phyloP scores from a whole-genome alignment of 1,140 invertebrate genomes.

The Scaptomyza hsui region DNA sequence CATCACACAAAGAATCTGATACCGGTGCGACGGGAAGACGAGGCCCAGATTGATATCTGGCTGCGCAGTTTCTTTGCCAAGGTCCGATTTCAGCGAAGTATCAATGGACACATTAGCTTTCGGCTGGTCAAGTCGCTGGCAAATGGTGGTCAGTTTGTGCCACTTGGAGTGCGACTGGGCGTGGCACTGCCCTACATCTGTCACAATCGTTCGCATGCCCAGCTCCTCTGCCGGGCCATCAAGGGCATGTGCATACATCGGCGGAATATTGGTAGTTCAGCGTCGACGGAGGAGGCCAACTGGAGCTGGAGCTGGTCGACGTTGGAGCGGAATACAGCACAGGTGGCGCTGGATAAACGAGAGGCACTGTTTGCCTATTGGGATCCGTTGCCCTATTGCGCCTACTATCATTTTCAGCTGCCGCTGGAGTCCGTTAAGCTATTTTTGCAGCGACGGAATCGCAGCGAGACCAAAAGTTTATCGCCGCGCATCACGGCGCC shows the following conservation, averaged over 20 bases:
- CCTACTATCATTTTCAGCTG: slow-evolving; percentile 91
- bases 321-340: slow-evolving; percentile 55
- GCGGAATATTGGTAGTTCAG: slow-evolving; percentile 27
- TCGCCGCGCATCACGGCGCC: slow-evolving; percentile 76
- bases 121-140: slow-evolving; percentile 86
- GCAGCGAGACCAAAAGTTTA: slow-evolving; percentile 74
- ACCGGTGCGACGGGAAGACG: slow-evolving; percentile 84
- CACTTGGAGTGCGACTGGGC: slow-evolving; percentile 89
- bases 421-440: slow-evolving; percentile 87
- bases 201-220: slow-evolving; percentile 88
- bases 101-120: slow-evolving; percentile 91
- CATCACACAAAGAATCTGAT: slow-evolving; percentile 87
- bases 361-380: slow-evolving; percentile 91
- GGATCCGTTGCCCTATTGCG: slow-evolving; percentile 93
- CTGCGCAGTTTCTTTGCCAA: slow-evolving; percentile 88
- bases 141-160: slow-evolving; percentile 85
- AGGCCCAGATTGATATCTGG: slow-evolving; percentile 89
- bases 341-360: slow-evolving; percentile 88
- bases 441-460: slow-evolving; percentile 81
- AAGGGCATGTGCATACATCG: slow-evolving; percentile 78
- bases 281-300: slow-evolving; percentile 84
- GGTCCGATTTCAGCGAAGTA: slow-evolving; percentile 86
- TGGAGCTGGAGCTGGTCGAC: slow-evolving; percentile 73
- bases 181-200: slow-evolving; percentile 91
- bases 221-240: slow-evolving; percentile 86